A percentile compares a stretch with the other conserved stretches of the same genome.
Evolutionary conservation across 2,113 vertebrate genomes (phyloP).

Genomic region (Hipposideros armiger): DNA sequence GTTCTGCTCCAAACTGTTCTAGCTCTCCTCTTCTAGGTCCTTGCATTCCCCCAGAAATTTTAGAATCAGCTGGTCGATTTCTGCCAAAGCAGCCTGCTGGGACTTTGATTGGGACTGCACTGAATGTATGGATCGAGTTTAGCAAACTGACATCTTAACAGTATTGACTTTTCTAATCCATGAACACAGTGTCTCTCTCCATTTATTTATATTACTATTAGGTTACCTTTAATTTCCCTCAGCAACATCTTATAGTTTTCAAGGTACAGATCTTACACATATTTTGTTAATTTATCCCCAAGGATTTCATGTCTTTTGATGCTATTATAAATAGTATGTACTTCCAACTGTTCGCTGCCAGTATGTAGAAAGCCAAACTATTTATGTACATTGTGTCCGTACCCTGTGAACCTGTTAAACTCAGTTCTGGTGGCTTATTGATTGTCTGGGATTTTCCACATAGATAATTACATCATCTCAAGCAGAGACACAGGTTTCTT

Average conservation of each 20-base stretch:
- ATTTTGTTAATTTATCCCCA: not conserved
- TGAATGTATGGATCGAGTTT: rapidly evolving
- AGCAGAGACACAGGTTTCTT: not conserved
- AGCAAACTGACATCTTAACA: not conserved
- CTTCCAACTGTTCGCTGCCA: not conserved
- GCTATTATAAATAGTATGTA: not conserved
- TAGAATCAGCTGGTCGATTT: not conserved
- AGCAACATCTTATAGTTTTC: not conserved
- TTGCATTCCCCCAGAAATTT: not conserved
- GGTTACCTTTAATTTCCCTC: not conserved
- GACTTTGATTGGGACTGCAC: not conserved
- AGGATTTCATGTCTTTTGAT: not conserved
- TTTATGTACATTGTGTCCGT: not conserved
- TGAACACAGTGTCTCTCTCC: rapidly evolving
- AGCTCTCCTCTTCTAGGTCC: no score
- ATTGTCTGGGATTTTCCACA: not conserved
- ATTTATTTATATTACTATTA: not conserved
- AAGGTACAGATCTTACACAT: not conserved
- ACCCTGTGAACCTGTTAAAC: not conserved
- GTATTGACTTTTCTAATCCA: rapidly evolving
- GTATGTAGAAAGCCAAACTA: not conserved
- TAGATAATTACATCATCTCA: not conserved
- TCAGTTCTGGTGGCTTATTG: not conserved
- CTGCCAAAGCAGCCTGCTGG: not conserved
- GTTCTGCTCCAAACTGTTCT: not conserved